Evolutionary conservation across 2,113 vertebrate species (phyloP).

Genomic region (Thunnus thynnus): DNA sequence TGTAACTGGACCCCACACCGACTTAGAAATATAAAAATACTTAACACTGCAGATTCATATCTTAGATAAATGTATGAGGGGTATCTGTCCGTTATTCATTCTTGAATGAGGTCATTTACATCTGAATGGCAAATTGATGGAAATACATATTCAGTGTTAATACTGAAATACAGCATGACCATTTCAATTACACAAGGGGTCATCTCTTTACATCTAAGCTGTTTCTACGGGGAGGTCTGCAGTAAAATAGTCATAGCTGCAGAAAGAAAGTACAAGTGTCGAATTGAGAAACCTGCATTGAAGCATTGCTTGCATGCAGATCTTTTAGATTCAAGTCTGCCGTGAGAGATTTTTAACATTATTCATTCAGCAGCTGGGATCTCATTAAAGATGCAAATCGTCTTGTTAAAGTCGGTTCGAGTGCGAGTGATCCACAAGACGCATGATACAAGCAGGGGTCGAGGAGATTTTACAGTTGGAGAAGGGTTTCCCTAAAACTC

Average conservation of each 20-base stretch:
- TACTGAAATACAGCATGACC: constrained; percentile 1
- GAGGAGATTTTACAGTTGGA: constrained; percentile 1
- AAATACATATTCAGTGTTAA: constrained; percentile 37
- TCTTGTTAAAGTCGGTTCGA: constrained; percentile 41
- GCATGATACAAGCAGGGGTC: constrained; percentile 24
- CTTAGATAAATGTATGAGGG: constrained; percentile 11
- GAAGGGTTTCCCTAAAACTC: constrained; percentile 28
- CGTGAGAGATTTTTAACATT: constrained; percentile 40
- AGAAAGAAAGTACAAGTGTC: constrained; percentile 22
- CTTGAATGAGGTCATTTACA: constrained; percentile 22
- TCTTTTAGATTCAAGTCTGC: constrained; percentile 29
- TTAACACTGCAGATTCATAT: constrained; percentile 1
- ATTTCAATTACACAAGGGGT: constrained; percentile 45
- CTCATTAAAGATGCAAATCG: constrained; percentile 70
- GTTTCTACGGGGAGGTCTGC: constrained; percentile 9
- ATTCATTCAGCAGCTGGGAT: constrained; percentile 54
- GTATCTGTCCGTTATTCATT: neutral
- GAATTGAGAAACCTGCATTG: constrained; percentile 32
- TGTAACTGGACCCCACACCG: constrained; percentile 6
- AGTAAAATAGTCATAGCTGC: constrained; percentile 8
- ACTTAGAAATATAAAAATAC: constrained; percentile 34
- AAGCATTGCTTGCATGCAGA: constrained; percentile 36
- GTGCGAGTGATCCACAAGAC: constrained; percentile 37
- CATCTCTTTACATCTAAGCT: constrained; percentile 19
- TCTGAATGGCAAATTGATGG: constrained; percentile 49